Evolutionary conservation across 1,140 invertebrate genomes (phyloP), one percentile per base, ranked within the genome.

Genomic region (Sycophila sp.): DNA sequence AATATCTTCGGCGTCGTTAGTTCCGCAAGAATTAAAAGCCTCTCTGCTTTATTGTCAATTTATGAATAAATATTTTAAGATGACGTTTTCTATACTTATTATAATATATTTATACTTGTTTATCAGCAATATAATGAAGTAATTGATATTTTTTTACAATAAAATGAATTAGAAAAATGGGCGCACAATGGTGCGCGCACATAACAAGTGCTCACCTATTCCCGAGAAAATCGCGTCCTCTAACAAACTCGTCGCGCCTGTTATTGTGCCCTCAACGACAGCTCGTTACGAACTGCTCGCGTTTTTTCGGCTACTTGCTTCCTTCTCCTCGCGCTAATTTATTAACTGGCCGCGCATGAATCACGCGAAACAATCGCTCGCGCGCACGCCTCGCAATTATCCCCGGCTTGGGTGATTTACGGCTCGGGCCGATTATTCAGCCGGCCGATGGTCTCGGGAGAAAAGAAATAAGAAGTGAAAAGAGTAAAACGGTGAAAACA

Each of bases 301-400:
- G 36, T 40, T 51, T 53, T 65, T 64, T 38, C 32, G n/a, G 38
- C 51, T 66, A 66, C 51, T 66, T 56, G 34, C 49, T 56, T 10
- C 4, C 36, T 0, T 13, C n/a, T 15, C 11, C 4, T 0, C 47
- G 56, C 19, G 51, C 56, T 66, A 67, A 67, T 67, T 67, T 67
- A 68, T 51, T 51, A 59, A 60, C 66, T 40, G 28, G n/a, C 22
- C 32, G 38, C 13, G 22, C 66, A 60, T 60, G 53, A 67, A 67
- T 67, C 65, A 67, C 17, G 19, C 53, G 65, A 67, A 58, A 67
- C 53, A 67, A 58, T 32, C 40, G 40, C 30, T 26, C 45, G 2
- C 0, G 17, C 15, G 15, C 15, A 34, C 55, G 36, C 53, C 40
- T 59, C 19, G 65, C 47, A 67, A 67, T 67, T 67, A 66, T n/a